These are phyloP conservation scores for Piscicola geometra DNA, from an alignment of 2,888 invertebrate genomes.

Conservation along the genomic window DNA sequence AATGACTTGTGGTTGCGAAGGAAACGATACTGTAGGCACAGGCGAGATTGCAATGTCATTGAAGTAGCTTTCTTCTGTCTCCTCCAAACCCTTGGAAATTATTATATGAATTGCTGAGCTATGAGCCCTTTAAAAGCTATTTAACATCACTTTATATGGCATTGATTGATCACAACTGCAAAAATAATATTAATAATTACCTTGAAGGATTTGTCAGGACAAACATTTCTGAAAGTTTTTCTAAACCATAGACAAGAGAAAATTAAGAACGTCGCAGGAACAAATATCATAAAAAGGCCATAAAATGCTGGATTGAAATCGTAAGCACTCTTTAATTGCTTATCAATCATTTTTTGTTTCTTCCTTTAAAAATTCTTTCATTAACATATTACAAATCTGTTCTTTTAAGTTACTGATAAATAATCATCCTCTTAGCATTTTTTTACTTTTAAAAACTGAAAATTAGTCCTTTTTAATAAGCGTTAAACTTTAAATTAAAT, in stretches of 20 bases:
- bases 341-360: no score
- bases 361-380: background rate
- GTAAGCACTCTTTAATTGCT: no score
- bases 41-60: conserved; percentile 36
- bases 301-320: background rate
- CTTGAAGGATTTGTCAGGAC: conserved; percentile 17
- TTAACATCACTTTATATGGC: background rate
- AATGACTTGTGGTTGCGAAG: conserved; percentile 43
- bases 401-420: no score
- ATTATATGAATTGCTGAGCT: background rate
- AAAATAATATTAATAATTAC: background rate
- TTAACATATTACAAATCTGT: no score
- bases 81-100: conserved; percentile 12
- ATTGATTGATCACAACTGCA: background rate
- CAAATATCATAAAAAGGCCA: background rate
- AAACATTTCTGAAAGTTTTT: background rate
- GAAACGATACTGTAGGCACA: conserved; percentile 39
- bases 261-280: background rate
- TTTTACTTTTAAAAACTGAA: no score
- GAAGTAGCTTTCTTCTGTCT: conserved; percentile 33
- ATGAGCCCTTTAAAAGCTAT: background rate
- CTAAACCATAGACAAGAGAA: conserved; percentile 14
- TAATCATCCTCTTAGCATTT: no score
- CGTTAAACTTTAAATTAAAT: no score
- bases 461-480: no score